These are phyloP conservation scores for Perca schrenkii DNA, from an alignment of 2,113 vertebrate species.

Conservation along the genomic window DNA sequence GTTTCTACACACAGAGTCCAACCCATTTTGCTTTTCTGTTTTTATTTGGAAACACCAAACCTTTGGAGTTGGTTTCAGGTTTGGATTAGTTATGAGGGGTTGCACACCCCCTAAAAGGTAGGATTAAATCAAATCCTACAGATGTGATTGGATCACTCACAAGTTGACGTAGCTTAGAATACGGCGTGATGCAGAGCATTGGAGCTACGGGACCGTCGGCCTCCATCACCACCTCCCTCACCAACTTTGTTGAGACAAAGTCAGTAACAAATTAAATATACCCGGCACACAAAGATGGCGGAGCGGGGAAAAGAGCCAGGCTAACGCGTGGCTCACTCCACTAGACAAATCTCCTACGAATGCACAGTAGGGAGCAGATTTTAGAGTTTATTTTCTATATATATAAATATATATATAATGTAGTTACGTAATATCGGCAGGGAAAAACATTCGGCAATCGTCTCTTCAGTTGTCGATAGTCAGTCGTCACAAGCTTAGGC, in stretches of 20 bases:
- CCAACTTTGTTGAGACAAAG: too few species aligned
- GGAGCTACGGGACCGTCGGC: neutral
- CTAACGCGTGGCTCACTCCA: too few species aligned
- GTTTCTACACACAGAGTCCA: neutral
- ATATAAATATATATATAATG: too few species aligned
- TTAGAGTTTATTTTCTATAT: neutral
- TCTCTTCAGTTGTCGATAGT: neutral
- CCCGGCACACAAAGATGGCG: neutral
- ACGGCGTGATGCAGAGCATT: neutral
- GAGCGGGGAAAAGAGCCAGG: neutral
- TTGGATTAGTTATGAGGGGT: neutral
- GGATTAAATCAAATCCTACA: neutral
- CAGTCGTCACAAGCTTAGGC: neutral
- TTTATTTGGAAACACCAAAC: neutral
- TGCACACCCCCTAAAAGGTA: too few species aligned
- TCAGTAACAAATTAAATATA: neutral
- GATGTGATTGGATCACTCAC: too few species aligned
- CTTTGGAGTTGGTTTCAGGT: neutral
- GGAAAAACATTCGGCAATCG: neutral
- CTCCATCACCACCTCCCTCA: neutral
- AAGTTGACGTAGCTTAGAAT: neutral
- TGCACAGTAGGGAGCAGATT: neutral
- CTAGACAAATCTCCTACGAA: neutral
- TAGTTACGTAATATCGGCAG: neutral
- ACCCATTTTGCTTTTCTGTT: neutral